Evolutionary conservation across 2,888 invertebrate genomes (phyloP).

Genomic region (Heliconius hortense): DNA sequence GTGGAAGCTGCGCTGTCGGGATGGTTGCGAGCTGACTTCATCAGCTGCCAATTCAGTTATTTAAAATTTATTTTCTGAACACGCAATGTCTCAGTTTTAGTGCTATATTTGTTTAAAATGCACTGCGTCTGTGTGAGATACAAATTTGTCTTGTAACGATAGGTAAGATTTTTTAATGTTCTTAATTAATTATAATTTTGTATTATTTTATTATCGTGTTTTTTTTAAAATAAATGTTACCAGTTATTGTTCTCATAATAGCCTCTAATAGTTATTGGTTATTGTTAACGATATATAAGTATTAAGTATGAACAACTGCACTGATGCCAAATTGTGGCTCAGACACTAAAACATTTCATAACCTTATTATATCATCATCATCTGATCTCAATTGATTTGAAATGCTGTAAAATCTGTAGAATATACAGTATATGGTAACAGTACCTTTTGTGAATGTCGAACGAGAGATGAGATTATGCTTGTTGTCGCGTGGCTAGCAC

Average conservation of each 20-base stretch:
- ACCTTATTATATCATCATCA: background rate
- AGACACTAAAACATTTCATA: background rate
- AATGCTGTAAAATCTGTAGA: background rate
- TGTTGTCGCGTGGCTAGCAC: slow-evolving; percentile 55
- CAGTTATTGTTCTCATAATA: background rate
- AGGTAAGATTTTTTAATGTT: background rate
- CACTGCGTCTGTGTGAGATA: background rate
- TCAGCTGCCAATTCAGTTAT: slow-evolving; percentile 32
- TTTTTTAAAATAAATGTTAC: background rate
- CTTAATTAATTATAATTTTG: background rate
- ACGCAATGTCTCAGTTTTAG: slow-evolving; percentile 17
- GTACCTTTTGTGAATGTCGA: slow-evolving; percentile 27
- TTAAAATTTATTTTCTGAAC: slow-evolving; percentile 25
- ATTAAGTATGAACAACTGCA: background rate
- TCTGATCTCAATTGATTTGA: background rate
- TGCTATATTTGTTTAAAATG: slow-evolving; percentile 13
- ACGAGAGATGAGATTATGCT: slow-evolving; percentile 49
- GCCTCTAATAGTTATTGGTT: too few relatives aligned
- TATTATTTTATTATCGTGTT: background rate
- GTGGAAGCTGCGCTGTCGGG: slow-evolving; percentile 31
- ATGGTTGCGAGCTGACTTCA: slow-evolving; percentile 32
- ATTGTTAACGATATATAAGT: too few relatives aligned
- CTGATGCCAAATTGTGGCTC: background rate
- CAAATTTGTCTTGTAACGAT: background rate
- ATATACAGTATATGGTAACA: slow-evolving; percentile 17